Evolutionary conservation across 2,113 vertebrate species (phyloP), one percentile per base, ranked within the genome.

Genomic region (Piprites chloris): DNA sequence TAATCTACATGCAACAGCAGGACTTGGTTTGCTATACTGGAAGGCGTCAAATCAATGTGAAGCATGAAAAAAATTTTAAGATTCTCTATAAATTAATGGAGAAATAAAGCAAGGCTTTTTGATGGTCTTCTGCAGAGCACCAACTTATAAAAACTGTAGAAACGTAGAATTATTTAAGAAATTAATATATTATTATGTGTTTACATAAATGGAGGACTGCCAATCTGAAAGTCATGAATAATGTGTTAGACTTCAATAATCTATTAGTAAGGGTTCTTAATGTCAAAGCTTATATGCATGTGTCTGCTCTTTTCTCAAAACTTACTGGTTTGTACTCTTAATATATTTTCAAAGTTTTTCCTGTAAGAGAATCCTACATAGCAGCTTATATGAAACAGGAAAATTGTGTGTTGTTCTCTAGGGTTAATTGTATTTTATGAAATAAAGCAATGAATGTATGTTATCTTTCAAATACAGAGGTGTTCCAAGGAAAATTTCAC

Each of bases 401-500:
- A 75, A 85, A 56, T 13, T 37, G 32, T 61, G n/a, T 65, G 17
- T 35, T 69, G 7, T 24, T 63, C 20, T 71, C 65, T 17, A 65
- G n/a, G 27, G 33, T 35, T 92, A 92, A 81, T 28, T 3, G 1
- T 50, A 68, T 84, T 92, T 96, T 62, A 93, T 32, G 4, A 74
- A 79, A 94, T 39, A 76, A 93, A 73, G 12, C 44, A 39, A 58
- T 0, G 2, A 83, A 63, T 16, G 7, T 24, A 49, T 39, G 18
- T 35, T 66, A 49, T 66, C 75, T 41, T 78, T 85, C 61, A 61
- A 80, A 93, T 72, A 81, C 6, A 78, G 72, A 88, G 61, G 83
- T 93, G 56, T 86, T 91, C 88, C 77, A 94, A 75, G 73, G 62
- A 90, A 95, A 92, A 93, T 89, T 89, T 89, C 92, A 74, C 61